phyloP scores from a whole-genome alignment of 1,140 invertebrate genomes.

The Cherax quadricarinatus region DNA sequence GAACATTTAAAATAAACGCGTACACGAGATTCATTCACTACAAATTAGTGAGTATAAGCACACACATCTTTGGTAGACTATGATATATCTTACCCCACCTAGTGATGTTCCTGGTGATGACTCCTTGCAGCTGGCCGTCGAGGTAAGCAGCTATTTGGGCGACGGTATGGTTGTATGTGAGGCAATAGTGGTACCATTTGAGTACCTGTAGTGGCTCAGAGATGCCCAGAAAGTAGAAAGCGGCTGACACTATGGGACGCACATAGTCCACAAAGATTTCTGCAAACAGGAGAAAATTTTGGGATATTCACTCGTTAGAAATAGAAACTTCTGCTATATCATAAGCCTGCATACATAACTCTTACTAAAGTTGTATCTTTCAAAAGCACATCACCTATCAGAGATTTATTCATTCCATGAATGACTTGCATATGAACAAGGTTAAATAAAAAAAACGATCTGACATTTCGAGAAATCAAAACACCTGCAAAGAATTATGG shows the following conservation, averaged over 20 bases:
- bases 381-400: too few relatives aligned
- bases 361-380: too few relatives aligned
- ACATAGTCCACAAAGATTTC: constrained; percentile 65
- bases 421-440: too few relatives aligned
- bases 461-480: too few relatives aligned
- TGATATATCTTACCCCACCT: not conserved
- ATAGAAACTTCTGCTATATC: not conserved
- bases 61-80: too few relatives aligned
- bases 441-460: too few relatives aligned
- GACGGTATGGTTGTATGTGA: constrained; percentile 56
- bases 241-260: constrained; percentile 56
- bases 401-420: too few relatives aligned
- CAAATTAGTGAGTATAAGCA: too few relatives aligned
- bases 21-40: not conserved
- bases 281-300: not conserved
- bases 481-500: too few relatives aligned
- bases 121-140: constrained; percentile 50
- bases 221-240: constrained; percentile 68
- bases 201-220: constrained; percentile 57
- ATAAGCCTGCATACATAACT: too few relatives aligned
- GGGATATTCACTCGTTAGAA: too few relatives aligned
- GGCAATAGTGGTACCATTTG: constrained; percentile 65
- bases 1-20: not conserved
- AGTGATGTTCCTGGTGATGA: constrained; percentile 61
- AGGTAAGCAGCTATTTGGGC: constrained; percentile 60